phyloP scores from a whole-genome alignment of 1,140 invertebrate genomes.

The Caenorhabditis brenneri region DNA sequence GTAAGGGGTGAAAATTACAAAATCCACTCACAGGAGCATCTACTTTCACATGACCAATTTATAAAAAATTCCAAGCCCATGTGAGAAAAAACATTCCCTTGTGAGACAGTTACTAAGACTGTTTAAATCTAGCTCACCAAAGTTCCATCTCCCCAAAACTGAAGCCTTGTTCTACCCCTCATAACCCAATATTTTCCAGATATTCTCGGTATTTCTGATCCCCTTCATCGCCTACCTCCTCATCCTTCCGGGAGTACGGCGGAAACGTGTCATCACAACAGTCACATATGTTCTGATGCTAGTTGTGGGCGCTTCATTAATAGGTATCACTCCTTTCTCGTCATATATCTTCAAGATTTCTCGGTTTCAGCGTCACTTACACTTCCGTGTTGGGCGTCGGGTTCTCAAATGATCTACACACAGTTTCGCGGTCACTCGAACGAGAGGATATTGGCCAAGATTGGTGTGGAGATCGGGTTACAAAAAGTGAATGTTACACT shows the following conservation, averaged over 20 bases:
- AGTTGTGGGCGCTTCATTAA: conserved; percentile 59
- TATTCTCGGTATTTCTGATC: conserved; percentile 58
- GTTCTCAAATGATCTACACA: conserved; percentile 81
- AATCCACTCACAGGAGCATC: too few species aligned
- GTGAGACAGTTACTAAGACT: too few species aligned
- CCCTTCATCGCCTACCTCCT: conserved; percentile 62
- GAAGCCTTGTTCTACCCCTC: too few species aligned
- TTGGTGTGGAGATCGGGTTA: conserved; percentile 89
- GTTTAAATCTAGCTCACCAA: too few species aligned
- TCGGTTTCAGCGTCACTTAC: conserved; percentile 49
- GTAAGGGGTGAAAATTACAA: too few species aligned
- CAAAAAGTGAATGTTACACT: conserved; percentile 94
- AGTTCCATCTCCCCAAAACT: too few species aligned
- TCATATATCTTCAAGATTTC: conserved; percentile 27
- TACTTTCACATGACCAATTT: too few species aligned
- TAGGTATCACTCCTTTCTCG: conserved; percentile 49
- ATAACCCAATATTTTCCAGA: conserved; percentile 59
- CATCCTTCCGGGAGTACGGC: conserved; percentile 61
- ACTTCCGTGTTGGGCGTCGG: conserved; percentile 83
- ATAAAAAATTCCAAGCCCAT: too few species aligned
- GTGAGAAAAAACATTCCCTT: too few species aligned
- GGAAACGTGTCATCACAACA: conserved; percentile 60
- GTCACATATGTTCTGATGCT: conserved; percentile 57
- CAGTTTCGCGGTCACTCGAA: conserved; percentile 90
- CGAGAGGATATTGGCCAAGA: conserved; percentile 84